These are phyloP conservation scores for Trachelus iudaicus DNA, from an alignment of 2,888 invertebrate genomes.

Conservation along the genomic window DNA sequence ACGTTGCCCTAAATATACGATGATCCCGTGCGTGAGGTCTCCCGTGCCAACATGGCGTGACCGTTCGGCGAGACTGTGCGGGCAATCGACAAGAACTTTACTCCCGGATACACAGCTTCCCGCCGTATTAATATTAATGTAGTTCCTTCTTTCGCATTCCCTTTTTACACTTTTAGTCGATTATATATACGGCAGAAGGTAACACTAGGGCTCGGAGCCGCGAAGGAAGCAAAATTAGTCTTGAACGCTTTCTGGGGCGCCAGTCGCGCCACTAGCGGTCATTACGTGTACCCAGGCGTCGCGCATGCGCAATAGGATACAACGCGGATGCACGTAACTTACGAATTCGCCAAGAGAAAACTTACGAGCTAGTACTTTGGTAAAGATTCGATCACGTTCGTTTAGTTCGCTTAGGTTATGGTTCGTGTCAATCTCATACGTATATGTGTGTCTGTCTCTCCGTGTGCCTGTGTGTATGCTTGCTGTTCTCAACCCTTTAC, in stretches of 20 bases:
- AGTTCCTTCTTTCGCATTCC: not conserved
- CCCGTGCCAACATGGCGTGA: not conserved
- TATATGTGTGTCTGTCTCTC: not conserved
- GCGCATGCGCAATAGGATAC: not conserved
- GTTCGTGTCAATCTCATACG: constrained; percentile 17
- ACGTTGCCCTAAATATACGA: constrained; percentile 38
- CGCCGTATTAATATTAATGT: not conserved
- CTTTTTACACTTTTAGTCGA: not conserved
- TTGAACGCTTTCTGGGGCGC: not conserved
- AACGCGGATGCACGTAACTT: not conserved
- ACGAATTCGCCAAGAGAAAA: constrained; percentile 13
- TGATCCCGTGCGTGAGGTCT: constrained; percentile 27
- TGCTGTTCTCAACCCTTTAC: not conserved
- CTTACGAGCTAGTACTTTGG: constrained; percentile 61
- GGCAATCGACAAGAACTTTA: not conserved
- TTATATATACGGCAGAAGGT: not conserved
- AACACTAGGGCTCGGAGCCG: not conserved
- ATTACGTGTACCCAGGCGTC: not conserved
- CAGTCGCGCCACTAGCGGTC: not conserved
- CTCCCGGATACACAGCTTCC: not conserved
- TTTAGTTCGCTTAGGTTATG: constrained; percentile 37
- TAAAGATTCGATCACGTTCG: constrained; percentile 41
- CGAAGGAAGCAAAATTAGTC: not conserved
- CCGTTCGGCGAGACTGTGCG: not conserved
- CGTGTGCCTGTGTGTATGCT: not conserved